These are phyloP conservation scores for Cyprinodon diabolis DNA, from an alignment of 2,797 vertebrate genomes.

Conservation along the genomic window DNA sequence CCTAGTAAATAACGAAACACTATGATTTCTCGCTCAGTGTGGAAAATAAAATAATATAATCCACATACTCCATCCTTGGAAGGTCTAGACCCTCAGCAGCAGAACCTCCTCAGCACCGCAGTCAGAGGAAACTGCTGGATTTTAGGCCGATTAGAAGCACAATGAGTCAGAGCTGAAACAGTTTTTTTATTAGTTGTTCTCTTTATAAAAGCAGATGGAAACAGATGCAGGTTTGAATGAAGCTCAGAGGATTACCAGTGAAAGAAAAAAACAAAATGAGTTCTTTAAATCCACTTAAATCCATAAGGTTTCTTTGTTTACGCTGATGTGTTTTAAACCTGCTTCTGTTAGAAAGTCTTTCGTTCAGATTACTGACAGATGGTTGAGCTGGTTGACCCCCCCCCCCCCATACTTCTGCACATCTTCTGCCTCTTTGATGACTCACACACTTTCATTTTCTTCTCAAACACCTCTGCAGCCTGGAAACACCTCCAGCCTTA, in stretches of 20 bases:
- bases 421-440: conserved; percentile 20
- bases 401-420: conserved; percentile 8
- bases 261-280: conserved; percentile 19
- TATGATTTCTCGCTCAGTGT: background rate
- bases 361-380: conserved; percentile 41
- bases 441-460: conserved; percentile 57
- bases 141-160: background rate
- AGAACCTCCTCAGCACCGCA: background rate
- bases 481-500: conserved; percentile 40
- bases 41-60: background rate
- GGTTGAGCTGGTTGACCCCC: conserved; percentile 16
- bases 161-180: background rate
- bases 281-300: conserved; percentile 23
- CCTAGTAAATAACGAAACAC: background rate
- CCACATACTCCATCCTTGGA: background rate
- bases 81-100: background rate
- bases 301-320: conserved; percentile 17
- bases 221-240: conserved; percentile 27
- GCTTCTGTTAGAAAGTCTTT: conserved; percentile 10
- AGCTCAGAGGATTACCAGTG: background rate
- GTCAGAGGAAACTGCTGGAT: background rate
- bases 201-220: conserved; percentile 16
- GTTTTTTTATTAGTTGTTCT: background rate
- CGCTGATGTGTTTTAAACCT: background rate
- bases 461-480: conserved; percentile 22